phyloP scores from a whole-genome alignment of 2,113 vertebrate species.

The Hepsetus odoe region DNA sequence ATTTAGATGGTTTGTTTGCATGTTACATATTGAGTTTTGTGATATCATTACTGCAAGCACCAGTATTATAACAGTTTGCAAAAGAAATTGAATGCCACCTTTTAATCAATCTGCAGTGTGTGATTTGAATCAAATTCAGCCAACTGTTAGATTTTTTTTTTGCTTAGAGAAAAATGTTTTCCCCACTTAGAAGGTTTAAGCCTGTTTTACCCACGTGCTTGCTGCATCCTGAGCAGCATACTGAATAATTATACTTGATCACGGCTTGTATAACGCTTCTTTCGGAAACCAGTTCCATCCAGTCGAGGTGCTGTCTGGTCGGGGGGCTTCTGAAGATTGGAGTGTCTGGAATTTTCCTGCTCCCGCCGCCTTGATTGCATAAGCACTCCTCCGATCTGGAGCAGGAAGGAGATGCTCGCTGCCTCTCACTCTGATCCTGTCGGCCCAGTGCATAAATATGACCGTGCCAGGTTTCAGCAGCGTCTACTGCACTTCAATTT shows the following conservation, averaged over 20 bases:
- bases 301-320: slow-evolving; percentile 66
- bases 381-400: slow-evolving; percentile 50
- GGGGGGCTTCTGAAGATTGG: slow-evolving; percentile 22
- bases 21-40: too few species aligned
- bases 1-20: too few species aligned
- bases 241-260: too few species aligned
- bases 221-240: slow-evolving; percentile 12
- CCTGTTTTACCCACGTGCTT: slow-evolving; percentile 17
- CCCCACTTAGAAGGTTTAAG: background rate
- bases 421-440: background rate
- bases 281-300: slow-evolving; percentile 72
- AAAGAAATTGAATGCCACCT: too few species aligned
- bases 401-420: slow-evolving; percentile 18
- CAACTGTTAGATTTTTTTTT: background rate
- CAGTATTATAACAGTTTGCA: too few species aligned
- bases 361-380: slow-evolving; percentile 58
- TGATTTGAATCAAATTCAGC: too few species aligned
- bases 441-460: slow-evolving; percentile 8
- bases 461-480: background rate
- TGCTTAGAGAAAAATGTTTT: background rate
- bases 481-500: background rate
- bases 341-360: slow-evolving; percentile 64
- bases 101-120: too few species aligned
- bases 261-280: slow-evolving; percentile 67
- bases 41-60: too few species aligned